Base-by-base conservation (phyloP, 2,888 invertebrate species). In the Phyllotreta cruciferae region DNA sequence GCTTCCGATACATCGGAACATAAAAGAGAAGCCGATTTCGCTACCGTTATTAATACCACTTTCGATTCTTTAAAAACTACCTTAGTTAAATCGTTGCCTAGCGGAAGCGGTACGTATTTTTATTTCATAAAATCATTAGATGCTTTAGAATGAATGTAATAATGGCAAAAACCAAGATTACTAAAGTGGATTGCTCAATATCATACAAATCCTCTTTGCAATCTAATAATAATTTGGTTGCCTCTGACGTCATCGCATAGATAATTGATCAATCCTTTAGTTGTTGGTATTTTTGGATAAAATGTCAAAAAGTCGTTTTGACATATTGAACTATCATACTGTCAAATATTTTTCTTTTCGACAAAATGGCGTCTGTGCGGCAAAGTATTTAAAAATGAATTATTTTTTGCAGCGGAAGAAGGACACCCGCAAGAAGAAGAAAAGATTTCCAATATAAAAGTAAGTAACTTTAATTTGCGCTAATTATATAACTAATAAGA, bases 11-110 rank as follows among this genome's bases (percentile, higher is more conserved):
- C 63, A 49, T 63, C 56, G 14, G 68, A 66, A 63, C 62, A 60
- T 52, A 67, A 36, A 60, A 71, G 63, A 53, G 71, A 68, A 53
- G 71, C 72, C 4, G 79, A 80, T 67, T 77, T 77, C 52, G 71
- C 76, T 6, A 75, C 75, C 3, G 78, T 79, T 60, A 80, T 80
- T 58, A 79, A 79, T 71, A 76, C 75, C 41, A 78, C 79, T 11
- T 80, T 78, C 62, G 77, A 77, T 62, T 77, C 73, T 39, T 70
- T 79, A 64, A 78, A 79, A 69, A 77, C 75, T 35, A 75, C 75
- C 42, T 71, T 77, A 61, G 74, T 75, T 53, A 73, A 71, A 60
- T 72, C 75, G 36, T 73, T 74, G 67, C 73, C 73, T 37, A 70
- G 72, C 37, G 73, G 72, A 49, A 70, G 69, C 69, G 74, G 77